phyloP scores from a whole-genome alignment of 1,140 invertebrate species.

The Psix sp. region DNA sequence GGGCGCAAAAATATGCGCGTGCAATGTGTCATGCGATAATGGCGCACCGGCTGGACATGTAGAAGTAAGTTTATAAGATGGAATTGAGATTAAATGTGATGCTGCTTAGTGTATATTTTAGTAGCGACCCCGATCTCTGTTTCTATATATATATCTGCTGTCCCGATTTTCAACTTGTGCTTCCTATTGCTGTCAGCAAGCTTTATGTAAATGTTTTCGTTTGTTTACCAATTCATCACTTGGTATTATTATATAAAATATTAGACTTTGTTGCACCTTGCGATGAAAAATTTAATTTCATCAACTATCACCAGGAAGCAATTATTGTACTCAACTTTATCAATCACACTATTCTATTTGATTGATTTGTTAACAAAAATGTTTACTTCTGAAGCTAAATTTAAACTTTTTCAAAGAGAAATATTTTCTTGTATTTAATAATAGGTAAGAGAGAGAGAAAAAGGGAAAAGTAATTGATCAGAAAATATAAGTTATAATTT shows the following conservation, averaged over 20 bases:
- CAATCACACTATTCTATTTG: too few species aligned
- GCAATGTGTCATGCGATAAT: conserved; percentile 45
- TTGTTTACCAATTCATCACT: conserved; percentile 40
- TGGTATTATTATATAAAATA: conserved; percentile 26
- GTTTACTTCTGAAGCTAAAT: too few species aligned
- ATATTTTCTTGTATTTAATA: too few species aligned
- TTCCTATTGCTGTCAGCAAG: conserved; percentile 65
- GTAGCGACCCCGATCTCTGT: conserved; percentile 76
- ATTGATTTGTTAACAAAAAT: too few species aligned
- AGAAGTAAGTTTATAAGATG: conserved; percentile 67
- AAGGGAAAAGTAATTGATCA: too few species aligned
- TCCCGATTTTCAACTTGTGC: conserved; percentile 71
- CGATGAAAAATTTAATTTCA: too few species aligned
- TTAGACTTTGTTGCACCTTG: neutral
- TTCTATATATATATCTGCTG: conserved; percentile 75
- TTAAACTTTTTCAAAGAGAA: too few species aligned
- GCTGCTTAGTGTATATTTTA: conserved; percentile 76
- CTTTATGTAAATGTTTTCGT: conserved; percentile 64
- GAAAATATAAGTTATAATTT: too few species aligned
- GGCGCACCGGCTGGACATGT: conserved; percentile 22
- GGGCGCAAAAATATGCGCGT: conserved; percentile 34
- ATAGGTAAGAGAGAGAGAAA: too few species aligned
- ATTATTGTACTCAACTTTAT: too few species aligned
- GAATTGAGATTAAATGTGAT: conserved; percentile 70
- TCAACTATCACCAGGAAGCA: too few species aligned